phyloP scores from a whole-genome alignment of 1,140 invertebrate species.

The Nasonia giraulti region DNA sequence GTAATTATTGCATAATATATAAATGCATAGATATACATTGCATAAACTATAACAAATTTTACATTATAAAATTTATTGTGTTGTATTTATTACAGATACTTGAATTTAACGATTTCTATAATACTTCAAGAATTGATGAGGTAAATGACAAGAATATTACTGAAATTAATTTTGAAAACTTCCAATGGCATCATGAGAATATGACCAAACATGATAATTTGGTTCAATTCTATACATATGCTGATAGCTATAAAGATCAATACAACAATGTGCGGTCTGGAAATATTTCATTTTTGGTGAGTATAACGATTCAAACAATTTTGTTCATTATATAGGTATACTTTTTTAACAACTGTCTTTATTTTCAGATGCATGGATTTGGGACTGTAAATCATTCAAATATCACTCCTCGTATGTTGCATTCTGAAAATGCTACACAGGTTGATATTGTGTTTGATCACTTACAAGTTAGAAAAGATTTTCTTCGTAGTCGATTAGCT shows the following conservation, averaged over 20 bases:
- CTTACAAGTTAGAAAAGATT: constrained; percentile 70
- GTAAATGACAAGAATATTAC: constrained; percentile 58
- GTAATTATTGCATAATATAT: constrained; percentile 62
- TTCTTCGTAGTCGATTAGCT: constrained; percentile 77
- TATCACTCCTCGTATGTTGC: constrained; percentile 78
- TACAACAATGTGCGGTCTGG: constrained; percentile 63
- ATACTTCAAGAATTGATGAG: constrained; percentile 71
- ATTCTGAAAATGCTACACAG: constrained; percentile 79
- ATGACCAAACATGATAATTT: constrained; percentile 63
- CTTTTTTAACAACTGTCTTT: neutral
- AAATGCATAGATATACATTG: neutral
- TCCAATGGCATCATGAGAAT: constrained; percentile 68
- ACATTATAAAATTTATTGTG: constrained; percentile 17
- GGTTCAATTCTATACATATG: constrained; percentile 70
- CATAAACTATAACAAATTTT: constrained; percentile 6
- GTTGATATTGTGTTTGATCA: constrained; percentile 78
- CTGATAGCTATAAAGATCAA: constrained; percentile 63
- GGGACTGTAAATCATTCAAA: constrained; percentile 74
- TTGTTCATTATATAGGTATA: neutral
- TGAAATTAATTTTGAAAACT: constrained; percentile 63
- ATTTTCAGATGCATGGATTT: constrained; percentile 73
- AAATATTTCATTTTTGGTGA: constrained; percentile 67
- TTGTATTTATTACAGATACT: constrained; percentile 69
- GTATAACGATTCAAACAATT: neutral
- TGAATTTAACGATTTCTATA: constrained; percentile 76